A percentile compares a stretch with the other conserved stretches of the same genome.
These are phyloP conservation scores for Ptychadena robeensis DNA, from an alignment of 2,797 vertebrate genomes.

Conservation along the genomic window DNA sequence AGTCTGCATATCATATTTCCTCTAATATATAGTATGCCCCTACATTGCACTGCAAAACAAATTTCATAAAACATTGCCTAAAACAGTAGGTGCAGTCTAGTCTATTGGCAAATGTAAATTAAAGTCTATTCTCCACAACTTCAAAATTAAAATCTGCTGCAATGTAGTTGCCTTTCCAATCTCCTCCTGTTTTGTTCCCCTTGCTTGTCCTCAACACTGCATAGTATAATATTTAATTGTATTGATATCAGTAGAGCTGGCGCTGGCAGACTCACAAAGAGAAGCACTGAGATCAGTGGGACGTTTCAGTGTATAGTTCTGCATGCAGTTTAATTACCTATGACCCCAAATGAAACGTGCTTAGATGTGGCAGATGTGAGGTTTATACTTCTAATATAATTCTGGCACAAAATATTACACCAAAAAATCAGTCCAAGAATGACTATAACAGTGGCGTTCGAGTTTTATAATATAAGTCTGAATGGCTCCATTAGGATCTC, in stretches of 20 bases:
- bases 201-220: background rate
- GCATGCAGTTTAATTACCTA: background rate
- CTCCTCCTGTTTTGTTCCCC: background rate
- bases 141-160: background rate
- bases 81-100: too few species aligned
- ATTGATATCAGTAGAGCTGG: background rate
- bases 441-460: too few species aligned
- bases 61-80: too few species aligned
- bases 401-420: background rate
- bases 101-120: too few species aligned
- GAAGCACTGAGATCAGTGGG: background rate
- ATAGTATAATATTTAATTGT: background rate
- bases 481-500: too few species aligned
- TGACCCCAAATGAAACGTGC: background rate
- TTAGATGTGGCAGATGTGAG: background rate
- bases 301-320: background rate
- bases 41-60: too few species aligned
- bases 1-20: too few species aligned
- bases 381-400: background rate
- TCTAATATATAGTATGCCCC: too few species aligned
- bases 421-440: too few species aligned
- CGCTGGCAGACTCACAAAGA: background rate
- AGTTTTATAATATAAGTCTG: too few species aligned
- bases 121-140: too few species aligned
- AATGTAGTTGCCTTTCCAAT: background rate